A percentile compares a stretch with the other conserved stretches of the same genome.
Evolutionary conservation across 2,113 vertebrate species (phyloP).

Genomic region (Dipodomys merriami): DNA sequence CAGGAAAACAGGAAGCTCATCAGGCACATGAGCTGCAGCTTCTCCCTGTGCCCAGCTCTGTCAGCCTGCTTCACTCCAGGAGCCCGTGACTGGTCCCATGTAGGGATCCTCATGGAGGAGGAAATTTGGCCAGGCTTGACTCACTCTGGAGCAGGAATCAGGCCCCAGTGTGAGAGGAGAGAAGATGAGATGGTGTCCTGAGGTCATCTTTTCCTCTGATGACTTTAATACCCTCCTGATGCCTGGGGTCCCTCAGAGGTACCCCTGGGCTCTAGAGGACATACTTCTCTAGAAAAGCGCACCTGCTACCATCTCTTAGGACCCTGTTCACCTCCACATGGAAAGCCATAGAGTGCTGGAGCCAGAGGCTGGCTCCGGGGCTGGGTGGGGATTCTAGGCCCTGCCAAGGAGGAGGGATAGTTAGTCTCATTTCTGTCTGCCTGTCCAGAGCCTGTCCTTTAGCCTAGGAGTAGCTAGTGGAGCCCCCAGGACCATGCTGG

Average conservation of each 20-base stretch:
- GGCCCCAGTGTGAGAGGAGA: fast-evolving
- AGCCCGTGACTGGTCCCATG: neutral
- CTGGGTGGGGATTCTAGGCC: no score
- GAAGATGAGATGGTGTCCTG: neutral
- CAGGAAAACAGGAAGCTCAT: neutral
- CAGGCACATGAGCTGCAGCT: neutral
- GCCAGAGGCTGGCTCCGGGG: neutral
- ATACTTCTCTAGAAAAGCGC: neutral
- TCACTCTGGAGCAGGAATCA: no score
- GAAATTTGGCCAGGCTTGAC: neutral
- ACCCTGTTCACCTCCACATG: neutral
- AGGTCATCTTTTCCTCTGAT: neutral
- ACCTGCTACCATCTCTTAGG: neutral
- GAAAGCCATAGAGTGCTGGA: neutral
- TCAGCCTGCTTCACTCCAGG: neutral
- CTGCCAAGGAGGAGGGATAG: neutral
- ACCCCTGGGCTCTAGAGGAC: neutral
- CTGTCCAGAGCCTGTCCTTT: neutral
- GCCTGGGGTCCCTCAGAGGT: neutral
- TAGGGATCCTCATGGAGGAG: neutral
- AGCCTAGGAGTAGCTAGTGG: neutral
- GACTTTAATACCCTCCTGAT: neutral
- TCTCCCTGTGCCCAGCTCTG: neutral
- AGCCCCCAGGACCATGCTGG: neutral
- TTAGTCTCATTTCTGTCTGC: neutral